Base-by-base conservation (phyloP, 2,888 invertebrate species). In the Eupithecia subfuscata region DNA sequence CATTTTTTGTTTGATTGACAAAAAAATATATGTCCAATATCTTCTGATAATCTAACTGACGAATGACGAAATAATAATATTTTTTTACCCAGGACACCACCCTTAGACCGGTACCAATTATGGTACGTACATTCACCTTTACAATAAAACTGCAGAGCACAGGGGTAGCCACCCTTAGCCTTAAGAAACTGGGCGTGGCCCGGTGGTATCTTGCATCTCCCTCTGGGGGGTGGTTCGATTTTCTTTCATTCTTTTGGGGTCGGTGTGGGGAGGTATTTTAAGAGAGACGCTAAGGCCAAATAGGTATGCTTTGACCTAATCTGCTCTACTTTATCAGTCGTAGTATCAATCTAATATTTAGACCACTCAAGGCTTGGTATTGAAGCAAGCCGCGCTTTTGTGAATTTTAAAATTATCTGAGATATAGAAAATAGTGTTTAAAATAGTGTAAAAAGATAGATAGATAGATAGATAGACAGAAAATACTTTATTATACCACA, bases 161-260 rank as follows among this genome's bases (percentile, higher is more conserved):
- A 80, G 80, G 83, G 80, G 85, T 85, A 86, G 83, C 82, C 84
- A 84, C 87, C 86, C 87, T 86, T 75, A 79, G 81, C 84, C 82
- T 87, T 84, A 87, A 91, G 91, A 91, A 91, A 91, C 87, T 84
- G 86, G 91, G 91, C 91, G 91, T 89, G 90, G 87, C 79, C 84
- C 89, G 87, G 88, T 84, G 88, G 87, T 70, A 81, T 84, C 82
- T 82, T 83, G 82, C 85, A 84, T 91, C 84, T 91, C 87, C 79
- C 64, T 81, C 88, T 34, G 69, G 73, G 72, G 77, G 77, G 78
- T 79, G 74, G 73, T 78, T 79, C 78, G 82, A 78, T 82, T 82
- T 82, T 79, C 73, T 81, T 81, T 81, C 77, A 78, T 78, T 81
- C 70, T 75, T 74, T 67, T 40, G 30, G 25, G 60, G 65, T 63